phyloP scores from a whole-genome alignment of 2,888 invertebrate genomes.

The Copidosoma aretas region DNA sequence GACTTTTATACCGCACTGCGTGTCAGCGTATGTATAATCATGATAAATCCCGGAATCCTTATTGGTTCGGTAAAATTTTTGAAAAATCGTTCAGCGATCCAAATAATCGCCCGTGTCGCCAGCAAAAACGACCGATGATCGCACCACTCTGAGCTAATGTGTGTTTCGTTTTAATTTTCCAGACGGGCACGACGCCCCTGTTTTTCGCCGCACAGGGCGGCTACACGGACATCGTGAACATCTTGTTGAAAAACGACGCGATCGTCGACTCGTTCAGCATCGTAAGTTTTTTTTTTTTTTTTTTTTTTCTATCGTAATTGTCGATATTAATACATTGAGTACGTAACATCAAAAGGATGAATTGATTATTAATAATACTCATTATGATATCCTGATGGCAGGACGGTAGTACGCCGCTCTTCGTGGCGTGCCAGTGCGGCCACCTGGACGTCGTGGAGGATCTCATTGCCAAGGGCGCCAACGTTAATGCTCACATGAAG shows the following conservation, averaged over 20 bases:
- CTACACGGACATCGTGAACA: constrained; percentile 79
- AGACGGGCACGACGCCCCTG: constrained; percentile 91
- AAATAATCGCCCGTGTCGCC: no score
- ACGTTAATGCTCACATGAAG: constrained; percentile 85
- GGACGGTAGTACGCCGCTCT: constrained; percentile 96
- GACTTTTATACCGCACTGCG: no score
- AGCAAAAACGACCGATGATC: neutral
- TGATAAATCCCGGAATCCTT: no score
- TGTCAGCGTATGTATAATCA: no score
- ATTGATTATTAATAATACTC: no score
- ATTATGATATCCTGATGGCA: constrained; percentile 55
- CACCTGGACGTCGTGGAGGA: constrained; percentile 87
- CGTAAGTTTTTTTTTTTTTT: constrained; percentile 65
- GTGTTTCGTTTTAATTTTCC: constrained; percentile 50
- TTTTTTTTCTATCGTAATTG: no score
- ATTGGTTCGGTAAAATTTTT: no score
- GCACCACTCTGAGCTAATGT: no score
- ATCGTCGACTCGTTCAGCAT: constrained; percentile 80
- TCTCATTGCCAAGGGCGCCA: constrained; percentile 80
- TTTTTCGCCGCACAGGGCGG: constrained; percentile 96
- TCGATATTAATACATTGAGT: no score
- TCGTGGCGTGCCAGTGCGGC: constrained; percentile 91
- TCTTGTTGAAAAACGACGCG: constrained; percentile 81
- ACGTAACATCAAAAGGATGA: no score
- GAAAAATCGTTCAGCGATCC: no score